Conservation (phyloP, 2,797 vertebrate genomes). For the Eurystomus glaucurus region DNA sequence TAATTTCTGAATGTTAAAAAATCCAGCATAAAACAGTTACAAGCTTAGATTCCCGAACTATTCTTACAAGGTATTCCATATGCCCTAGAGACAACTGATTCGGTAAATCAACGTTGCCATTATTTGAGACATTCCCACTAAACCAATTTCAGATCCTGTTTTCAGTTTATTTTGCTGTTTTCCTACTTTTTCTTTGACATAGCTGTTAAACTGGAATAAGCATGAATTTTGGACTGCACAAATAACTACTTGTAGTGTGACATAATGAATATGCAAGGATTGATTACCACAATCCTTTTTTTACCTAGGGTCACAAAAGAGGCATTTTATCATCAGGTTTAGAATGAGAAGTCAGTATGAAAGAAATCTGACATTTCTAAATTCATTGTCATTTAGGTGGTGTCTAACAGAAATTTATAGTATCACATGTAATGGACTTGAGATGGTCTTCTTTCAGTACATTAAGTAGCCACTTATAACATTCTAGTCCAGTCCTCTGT, state of each 20-base stretch:
- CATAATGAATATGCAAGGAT: slow-evolving; percentile 17
- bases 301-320: not conserved
- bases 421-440: not conserved
- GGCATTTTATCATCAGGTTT: not conserved
- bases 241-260: not conserved
- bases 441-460: not conserved
- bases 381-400: not conserved
- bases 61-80: not conserved
- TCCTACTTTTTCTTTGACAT: not conserved
- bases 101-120: slow-evolving; percentile 1
- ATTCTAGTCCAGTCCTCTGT: not conserved
- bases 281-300: not conserved
- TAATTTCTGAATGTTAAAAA: slow-evolving; percentile 38
- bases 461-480: not conserved
- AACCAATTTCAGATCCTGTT: slow-evolving; percentile 25
- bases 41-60: not conserved
- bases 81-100: slow-evolving; percentile 6
- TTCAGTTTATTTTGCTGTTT: slow-evolving; percentile 10
- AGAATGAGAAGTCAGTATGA: not conserved
- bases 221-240: not conserved
- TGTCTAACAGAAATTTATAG: not conserved
- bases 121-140: slow-evolving; percentile 10
- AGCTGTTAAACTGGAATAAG: not conserved
- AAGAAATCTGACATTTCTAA: slow-evolving; percentile 36
- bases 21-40: not conserved